Conservation (phyloP, 2,888 invertebrate genomes). For the Cantharis nigra region DNA sequence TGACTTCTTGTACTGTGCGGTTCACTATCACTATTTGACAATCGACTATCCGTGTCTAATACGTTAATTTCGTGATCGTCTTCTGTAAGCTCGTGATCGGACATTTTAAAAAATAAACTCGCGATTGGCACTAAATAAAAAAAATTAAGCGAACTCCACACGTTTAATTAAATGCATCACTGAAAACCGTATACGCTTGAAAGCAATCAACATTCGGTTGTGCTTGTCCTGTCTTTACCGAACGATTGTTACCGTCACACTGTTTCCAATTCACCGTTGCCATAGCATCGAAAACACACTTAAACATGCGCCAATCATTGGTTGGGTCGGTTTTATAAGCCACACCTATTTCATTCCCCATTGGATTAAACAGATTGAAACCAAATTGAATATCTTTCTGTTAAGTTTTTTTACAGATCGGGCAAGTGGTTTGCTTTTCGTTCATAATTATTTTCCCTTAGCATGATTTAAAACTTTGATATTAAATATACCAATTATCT, state of each 20-base stretch:
- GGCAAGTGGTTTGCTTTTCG: constrained; percentile 29
- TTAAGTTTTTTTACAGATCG: constrained; percentile 51
- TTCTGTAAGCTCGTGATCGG: constrained; percentile 58
- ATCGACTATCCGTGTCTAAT: constrained; percentile 66
- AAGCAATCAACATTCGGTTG: constrained; percentile 30
- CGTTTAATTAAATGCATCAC: background rate
- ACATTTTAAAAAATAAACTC: constrained; percentile 40
- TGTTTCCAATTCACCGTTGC: constrained; percentile 52
- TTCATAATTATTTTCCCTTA: constrained; percentile 19
- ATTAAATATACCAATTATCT: background rate
- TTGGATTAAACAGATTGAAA: constrained; percentile 57
- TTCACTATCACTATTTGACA: constrained; percentile 66
- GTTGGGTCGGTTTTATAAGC: constrained; percentile 49
- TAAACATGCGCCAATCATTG: constrained; percentile 50
- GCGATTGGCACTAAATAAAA: background rate
- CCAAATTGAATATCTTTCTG: constrained; percentile 58
- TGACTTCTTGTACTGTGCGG: constrained; percentile 52
- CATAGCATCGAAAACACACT: constrained; percentile 53
- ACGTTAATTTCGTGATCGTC: constrained; percentile 73
- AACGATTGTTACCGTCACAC: constrained; percentile 45
- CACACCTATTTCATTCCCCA: constrained; percentile 53
- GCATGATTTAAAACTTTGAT: background rate
- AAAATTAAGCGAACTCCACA: background rate
- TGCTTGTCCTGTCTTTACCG: constrained; percentile 38
- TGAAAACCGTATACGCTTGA: constrained; percentile 8